phyloP scores from a whole-genome alignment of 2,888 invertebrate species.

The Limnephilus rhombicus region DNA sequence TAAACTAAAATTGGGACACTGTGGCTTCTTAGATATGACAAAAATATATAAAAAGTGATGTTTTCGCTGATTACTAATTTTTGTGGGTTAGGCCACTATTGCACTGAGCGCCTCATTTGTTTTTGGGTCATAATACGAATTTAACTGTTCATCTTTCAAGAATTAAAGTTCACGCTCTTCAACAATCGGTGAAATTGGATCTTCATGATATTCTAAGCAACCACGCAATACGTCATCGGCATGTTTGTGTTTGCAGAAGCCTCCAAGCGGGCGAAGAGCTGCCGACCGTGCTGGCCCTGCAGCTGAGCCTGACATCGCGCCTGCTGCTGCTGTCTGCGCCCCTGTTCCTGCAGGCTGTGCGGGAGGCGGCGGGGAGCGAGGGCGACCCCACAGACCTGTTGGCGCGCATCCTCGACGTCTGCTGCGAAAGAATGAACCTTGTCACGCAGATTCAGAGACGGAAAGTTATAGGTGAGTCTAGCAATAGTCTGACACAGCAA shows the following conservation, averaged over 20 bases:
- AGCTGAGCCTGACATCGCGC: conserved; percentile 87
- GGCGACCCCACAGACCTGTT: conserved; percentile 82
- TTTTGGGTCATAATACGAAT: neutral
- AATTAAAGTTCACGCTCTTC: neutral
- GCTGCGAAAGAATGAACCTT: conserved; percentile 88
- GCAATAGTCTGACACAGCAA: too few species aligned
- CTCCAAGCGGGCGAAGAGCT: conserved; percentile 84
- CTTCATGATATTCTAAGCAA: neutral
- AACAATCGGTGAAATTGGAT: neutral
- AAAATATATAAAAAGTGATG: too few species aligned
- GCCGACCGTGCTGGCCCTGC: conserved; percentile 86
- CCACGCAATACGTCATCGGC: conserved; percentile 33
- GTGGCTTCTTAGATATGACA: too few species aligned
- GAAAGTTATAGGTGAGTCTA: conserved; percentile 85
- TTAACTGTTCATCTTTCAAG: neutral
- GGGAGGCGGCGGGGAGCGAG: conserved; percentile 74
- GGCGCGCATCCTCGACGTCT: conserved; percentile 84
- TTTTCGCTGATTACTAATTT: too few species aligned
- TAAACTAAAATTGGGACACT: too few species aligned
- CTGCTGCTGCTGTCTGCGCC: conserved; percentile 85
- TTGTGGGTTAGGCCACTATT: too few species aligned
- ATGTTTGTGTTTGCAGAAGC: conserved; percentile 73
- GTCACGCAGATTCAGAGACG: conserved; percentile 88
- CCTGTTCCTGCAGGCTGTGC: conserved; percentile 80
- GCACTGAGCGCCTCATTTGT: too few species aligned